A percentile compares a stretch with the other conserved stretches of the same genome.
phyloP scores from a whole-genome alignment of 2,888 invertebrate species.

The Hesperia comma region DNA sequence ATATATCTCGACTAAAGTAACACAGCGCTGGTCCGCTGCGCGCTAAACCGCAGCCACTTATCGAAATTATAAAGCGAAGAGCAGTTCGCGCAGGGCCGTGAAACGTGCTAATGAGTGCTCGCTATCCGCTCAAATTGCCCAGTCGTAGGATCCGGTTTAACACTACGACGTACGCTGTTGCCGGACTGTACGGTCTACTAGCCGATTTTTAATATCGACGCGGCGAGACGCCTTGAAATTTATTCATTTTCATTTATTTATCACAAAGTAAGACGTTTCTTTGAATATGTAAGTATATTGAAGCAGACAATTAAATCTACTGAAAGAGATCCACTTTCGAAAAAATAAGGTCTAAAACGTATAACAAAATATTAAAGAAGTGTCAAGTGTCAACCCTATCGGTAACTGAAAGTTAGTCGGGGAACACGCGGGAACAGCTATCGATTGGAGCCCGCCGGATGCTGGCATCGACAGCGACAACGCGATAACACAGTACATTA shows the following conservation, averaged over 20 bases:
- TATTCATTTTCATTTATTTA: neutral
- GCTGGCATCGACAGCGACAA: slow-evolving; percentile 13
- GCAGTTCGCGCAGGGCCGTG: slow-evolving; percentile 21
- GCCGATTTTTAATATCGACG: too few relatives aligned
- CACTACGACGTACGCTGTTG: too few relatives aligned
- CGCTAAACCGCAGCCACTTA: slow-evolving; percentile 28
- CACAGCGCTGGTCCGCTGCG: neutral
- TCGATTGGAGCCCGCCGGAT: slow-evolving; percentile 30
- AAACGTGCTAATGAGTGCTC: slow-evolving; percentile 6
- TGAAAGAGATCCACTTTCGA: too few relatives aligned
- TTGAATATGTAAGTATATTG: too few relatives aligned
- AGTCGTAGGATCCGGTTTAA: neutral
- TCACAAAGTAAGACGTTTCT: neutral
- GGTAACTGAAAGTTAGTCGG: slow-evolving; percentile 10
- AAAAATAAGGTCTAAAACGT: too few relatives aligned
- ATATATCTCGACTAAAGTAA: too few relatives aligned
- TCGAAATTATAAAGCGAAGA: slow-evolving; percentile 31
- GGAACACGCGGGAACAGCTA: slow-evolving; percentile 20
- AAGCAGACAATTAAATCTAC: too few relatives aligned
- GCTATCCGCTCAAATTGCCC: neutral
- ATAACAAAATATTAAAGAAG: too few relatives aligned
- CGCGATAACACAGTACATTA: slow-evolving; percentile 19
- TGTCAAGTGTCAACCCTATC: slow-evolving; percentile 19
- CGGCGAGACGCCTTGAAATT: too few relatives aligned
- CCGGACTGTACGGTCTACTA: too few relatives aligned